Base-by-base conservation (phyloP, 2,113 vertebrate species). In the Lampris incognitus region DNA sequence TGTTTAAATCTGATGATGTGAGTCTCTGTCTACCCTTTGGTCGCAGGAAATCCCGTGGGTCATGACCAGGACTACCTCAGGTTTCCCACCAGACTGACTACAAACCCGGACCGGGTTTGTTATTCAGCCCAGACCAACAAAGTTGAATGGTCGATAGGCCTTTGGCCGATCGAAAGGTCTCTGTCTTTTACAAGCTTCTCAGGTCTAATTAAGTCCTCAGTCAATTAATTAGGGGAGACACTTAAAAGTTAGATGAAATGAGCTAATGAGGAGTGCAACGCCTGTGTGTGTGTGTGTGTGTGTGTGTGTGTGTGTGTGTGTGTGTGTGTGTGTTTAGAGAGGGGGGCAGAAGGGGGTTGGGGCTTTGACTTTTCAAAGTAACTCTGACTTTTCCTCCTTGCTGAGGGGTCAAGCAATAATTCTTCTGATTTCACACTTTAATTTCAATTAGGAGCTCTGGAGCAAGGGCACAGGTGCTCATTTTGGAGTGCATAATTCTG, bases 361-460 rank as follows among this genome's bases (percentile, higher is more conserved):
- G 11, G 49, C 8, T 7, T 24, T 24, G 24, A 24, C 24, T 24
- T 24, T 24, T 24, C 24, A 24, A 24, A 24, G 24, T 24, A 59
- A 41, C 2, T 69, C 6, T 77, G 62, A 82, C 77, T 58, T 86
- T 69, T 13, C 76, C 72, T 48, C 69, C 50, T 64, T 13, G 4
- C 57, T 66, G 50, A 1, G 78, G 49, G 72, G 71, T 56, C 52
- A 69, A 74, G 77, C 8, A 42, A 65, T 63, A 61, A 78, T 82
- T 66, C 7, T 36, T 65, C 9, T 48, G 5, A 78, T 81, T 77
- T 81, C 64, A 74, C 51, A 57, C 63, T 0, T 44, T 66, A 56
- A 68, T 78, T 76, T 37, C 54, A 78, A 60, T 76, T 58, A 60
- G 3, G 42, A 59, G 60, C 42, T 69, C 6, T 59, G 52, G 44